Percentiles rank a stretch among this genome's conserved stretches.
phyloP scores from a whole-genome alignment of 2,113 vertebrate species.

The Microcebus jonahi region DNA sequence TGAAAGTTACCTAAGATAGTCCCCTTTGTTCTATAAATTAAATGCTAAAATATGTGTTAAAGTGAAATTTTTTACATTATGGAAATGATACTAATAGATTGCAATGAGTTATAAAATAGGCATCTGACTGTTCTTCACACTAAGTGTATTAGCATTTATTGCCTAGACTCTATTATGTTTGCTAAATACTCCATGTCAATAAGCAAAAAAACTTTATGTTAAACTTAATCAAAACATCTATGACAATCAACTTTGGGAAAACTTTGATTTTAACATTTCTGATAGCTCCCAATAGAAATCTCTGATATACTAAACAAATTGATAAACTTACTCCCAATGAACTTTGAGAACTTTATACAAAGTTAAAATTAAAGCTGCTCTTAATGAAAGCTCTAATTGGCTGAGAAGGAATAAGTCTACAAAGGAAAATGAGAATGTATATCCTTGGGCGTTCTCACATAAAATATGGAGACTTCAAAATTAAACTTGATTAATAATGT shows the following conservation, averaged over 20 bases:
- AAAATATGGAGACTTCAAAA: not conserved
- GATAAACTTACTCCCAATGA: not conserved
- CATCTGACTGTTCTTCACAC: not conserved
- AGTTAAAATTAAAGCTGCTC: not conserved
- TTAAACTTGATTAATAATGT: conserved; percentile 7
- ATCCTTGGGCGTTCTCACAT: not conserved
- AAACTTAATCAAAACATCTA: not conserved
- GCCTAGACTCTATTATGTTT: not conserved
- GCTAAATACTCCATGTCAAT: not conserved
- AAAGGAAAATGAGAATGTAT: not conserved
- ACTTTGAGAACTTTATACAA: conserved; percentile 10
- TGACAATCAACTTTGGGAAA: not conserved
- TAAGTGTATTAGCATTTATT: conserved; percentile 16
- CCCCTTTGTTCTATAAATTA: not conserved
- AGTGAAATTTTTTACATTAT: not conserved
- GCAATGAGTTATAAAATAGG: not conserved
- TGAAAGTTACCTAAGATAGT: not conserved
- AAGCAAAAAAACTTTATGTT: not conserved
- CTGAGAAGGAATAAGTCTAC: not conserved
- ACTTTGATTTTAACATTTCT: not conserved
- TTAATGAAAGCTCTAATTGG: not conserved
- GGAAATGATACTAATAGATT: not conserved
- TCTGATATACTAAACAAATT: not conserved
- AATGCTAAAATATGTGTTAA: not conserved
- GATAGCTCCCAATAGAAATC: not conserved